A percentile compares a stretch with the other conserved stretches of the same genome.
Evolutionary conservation across 2,888 invertebrate species (phyloP).

Genomic region (Lasioglossum zephyrum): DNA sequence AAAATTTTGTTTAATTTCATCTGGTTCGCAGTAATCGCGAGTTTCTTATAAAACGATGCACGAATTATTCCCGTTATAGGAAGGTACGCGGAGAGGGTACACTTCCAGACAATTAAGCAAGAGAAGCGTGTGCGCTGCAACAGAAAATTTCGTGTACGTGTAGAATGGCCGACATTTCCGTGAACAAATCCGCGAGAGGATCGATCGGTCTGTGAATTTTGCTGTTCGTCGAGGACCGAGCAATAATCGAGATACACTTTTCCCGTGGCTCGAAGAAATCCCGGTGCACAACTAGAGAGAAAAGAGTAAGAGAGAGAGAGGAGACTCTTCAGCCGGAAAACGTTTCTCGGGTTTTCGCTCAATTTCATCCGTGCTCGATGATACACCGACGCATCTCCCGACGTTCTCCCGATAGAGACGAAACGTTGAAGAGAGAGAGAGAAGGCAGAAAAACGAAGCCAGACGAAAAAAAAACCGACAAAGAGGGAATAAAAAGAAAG

Average conservation of each 20-base stretch:
- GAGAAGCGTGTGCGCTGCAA: neutral
- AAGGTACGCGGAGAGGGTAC: too few relatives aligned
- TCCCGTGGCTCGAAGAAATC: slow-evolving; percentile 8
- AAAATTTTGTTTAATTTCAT: too few relatives aligned
- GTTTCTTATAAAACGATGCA: too few relatives aligned
- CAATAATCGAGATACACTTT: slow-evolving; percentile 1
- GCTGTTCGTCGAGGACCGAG: neutral
- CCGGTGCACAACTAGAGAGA: neutral
- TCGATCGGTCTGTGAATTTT: neutral
- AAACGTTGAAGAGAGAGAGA: neutral
- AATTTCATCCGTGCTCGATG: slow-evolving; percentile 35
- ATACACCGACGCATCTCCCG: slow-evolving; percentile 12
- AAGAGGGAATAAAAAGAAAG: neutral
- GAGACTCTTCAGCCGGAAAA: slow-evolving; percentile 15
- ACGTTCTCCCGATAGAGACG: neutral
- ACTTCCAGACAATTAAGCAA: neutral
- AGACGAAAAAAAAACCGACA: neutral
- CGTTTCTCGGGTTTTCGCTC: slow-evolving; percentile 37
- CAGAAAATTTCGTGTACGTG: neutral
- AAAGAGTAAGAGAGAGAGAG: neutral
- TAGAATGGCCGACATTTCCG: neutral
- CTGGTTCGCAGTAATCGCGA: too few relatives aligned
- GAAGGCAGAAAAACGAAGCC: neutral
- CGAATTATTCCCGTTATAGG: too few relatives aligned
- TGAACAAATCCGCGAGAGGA: neutral